Evolutionary conservation across 2,888 invertebrate species (phyloP).

Genomic region (Phorcus lineatus): DNA sequence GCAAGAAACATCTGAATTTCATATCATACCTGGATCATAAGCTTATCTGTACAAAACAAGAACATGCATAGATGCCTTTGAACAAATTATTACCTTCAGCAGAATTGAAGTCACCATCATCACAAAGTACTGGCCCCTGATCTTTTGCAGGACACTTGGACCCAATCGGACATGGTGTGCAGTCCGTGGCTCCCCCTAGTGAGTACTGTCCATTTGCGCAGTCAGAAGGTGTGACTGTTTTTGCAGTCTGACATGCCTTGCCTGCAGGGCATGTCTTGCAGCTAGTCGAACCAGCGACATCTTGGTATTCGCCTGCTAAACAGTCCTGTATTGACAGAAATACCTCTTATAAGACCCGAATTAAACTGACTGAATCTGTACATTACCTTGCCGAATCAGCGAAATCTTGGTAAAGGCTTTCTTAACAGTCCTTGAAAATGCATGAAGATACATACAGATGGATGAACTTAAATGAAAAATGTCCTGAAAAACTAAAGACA

Average conservation of each 20-base stretch:
- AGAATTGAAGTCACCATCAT: conserved; percentile 56
- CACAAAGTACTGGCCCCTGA: conserved; percentile 45
- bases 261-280: conserved; percentile 69
- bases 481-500: no score
- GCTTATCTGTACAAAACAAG: no score
- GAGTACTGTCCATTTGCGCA: conserved; percentile 67
- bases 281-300: conserved; percentile 53
- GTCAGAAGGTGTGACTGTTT: conserved; percentile 55
- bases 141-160: conserved; percentile 50
- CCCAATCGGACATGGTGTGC: conserved; percentile 65
- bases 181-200: conserved; percentile 48
- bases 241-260: conserved; percentile 51
- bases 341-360: background rate
- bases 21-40: no score
- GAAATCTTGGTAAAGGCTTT: no score
- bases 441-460: no score
- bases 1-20: no score
- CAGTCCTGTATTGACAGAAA: conserved; percentile 46
- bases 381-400: no score
- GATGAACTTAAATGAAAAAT: no score
- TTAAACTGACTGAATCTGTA: background rate
- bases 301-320: conserved; percentile 54
- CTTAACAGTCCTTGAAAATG: no score
- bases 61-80: no score
- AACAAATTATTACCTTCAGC: conserved; percentile 43